phyloP scores from a whole-genome alignment of 2,888 invertebrate species.

The Tetropium fuscum region DNA sequence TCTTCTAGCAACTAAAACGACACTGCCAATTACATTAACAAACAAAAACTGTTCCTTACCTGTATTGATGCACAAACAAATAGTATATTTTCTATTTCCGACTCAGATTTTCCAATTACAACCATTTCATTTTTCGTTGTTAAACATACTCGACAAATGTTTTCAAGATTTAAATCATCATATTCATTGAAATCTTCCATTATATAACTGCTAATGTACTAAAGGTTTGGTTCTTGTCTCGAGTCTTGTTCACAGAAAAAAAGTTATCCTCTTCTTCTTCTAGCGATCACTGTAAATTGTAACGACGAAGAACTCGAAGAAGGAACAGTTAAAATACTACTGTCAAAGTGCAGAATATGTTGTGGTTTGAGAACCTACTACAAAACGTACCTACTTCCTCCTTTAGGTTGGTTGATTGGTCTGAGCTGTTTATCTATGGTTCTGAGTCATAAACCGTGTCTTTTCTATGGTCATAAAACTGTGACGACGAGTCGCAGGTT shows the following conservation, averaged over 20 bases:
- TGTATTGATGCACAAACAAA: neutral
- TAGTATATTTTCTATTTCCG: neutral
- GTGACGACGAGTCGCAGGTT: no score
- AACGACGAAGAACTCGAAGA: no score
- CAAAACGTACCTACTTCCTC: no score
- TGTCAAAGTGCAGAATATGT: no score
- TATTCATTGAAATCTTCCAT: slow-evolving; percentile 1
- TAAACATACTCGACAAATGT: slow-evolving; percentile 9
- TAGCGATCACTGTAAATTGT: no score
- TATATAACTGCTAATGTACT: neutral
- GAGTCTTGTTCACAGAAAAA: neutral
- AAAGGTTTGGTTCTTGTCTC: neutral
- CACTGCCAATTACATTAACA: neutral
- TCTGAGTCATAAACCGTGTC: no score
- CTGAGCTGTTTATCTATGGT: no score
- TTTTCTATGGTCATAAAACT: no score
- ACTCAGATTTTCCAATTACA: neutral
- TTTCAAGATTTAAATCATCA: neutral
- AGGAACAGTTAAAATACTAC: no score
- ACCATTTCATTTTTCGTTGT: neutral
- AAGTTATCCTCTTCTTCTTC: no score
- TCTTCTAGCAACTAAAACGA: slow-evolving; percentile 3
- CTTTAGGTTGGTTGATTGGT: no score
- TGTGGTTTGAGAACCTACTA: no score
- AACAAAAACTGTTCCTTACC: neutral